Evolutionary conservation across 2,888 invertebrate species (phyloP), one percentile per base, ranked within the genome.

Genomic region (Drosophila cracens): DNA sequence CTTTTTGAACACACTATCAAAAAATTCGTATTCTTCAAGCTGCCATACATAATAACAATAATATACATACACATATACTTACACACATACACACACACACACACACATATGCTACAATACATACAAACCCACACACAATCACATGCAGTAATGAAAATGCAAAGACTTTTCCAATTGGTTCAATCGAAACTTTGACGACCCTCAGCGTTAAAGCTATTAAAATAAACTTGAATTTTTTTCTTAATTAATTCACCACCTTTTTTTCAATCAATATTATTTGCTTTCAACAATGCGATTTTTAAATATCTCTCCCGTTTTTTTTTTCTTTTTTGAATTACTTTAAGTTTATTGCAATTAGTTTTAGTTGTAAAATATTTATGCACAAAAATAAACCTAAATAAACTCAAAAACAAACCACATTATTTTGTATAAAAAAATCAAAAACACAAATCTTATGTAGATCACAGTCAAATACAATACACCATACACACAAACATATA

Each of bases 291-390:
- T 70, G 70, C 70, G 78, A 82, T 77, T 82, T 70, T 51, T 49
- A 25, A 62, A 67, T 46, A 48, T 58, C 18, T 38, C 11, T 38
- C 27, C 29, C 16, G 46, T 8, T 40, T 40, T 46, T 46, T 46
- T 27, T 48, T 51, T 73, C 53, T 60, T 13, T 76, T 58, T 74
- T 56, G 21, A 81, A 70, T 73, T 82, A 78, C 54, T 63, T 77
- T 87, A 85, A 85, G 87, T 85, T 71, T 79, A 83, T 82, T 74
- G 71, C 75, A 78, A 73, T 75, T 82, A 82, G 81, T 74, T 80
- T 79, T 87, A 87, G 88, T 73, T 89, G 81, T 89, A 83, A 83
- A 87, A 87, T 87, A 87, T 89, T 89, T 87, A 87, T 87, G 89
- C 88, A 89, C 87, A 87, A 79, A 78, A 82, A 83, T 83, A 83